Conservation (phyloP, 1,140 invertebrate genomes). For the Apocrypta bakeri region DNA sequence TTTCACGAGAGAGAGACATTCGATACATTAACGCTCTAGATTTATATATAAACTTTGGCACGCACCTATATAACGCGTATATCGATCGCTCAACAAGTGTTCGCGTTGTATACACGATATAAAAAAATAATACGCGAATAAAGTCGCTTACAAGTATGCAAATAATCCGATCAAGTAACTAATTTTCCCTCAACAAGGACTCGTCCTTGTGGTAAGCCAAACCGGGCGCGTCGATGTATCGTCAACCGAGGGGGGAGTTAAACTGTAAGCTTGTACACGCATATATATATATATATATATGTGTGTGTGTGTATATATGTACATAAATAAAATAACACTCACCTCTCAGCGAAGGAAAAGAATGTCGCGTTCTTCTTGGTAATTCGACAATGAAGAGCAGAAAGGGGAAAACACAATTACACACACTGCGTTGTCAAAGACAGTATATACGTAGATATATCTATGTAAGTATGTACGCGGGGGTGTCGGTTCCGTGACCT, state of each 20-base stretch:
- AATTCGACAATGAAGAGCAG: background rate
- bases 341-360: background rate
- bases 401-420: background rate
- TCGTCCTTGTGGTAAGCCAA: background rate
- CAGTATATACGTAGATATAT: no score
- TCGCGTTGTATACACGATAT: background rate
- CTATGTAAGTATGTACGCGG: background rate
- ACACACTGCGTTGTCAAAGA: background rate
- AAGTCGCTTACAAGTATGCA: background rate
- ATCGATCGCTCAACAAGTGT: background rate
- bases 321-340: background rate
- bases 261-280: no score
- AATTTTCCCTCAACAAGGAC: background rate
- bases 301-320: background rate
- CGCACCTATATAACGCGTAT: background rate
- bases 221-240: background rate
- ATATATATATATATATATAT: background rate
- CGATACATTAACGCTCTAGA: no score
- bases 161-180: background rate
- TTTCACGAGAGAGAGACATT: no score
- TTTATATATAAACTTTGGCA: no score
- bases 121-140: background rate
- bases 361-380: no score
- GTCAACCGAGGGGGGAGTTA: background rate
- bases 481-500: constrained; percentile 1